phyloP scores from a whole-genome alignment of 2,797 vertebrate species.

The Falco novaeseelandiae region DNA sequence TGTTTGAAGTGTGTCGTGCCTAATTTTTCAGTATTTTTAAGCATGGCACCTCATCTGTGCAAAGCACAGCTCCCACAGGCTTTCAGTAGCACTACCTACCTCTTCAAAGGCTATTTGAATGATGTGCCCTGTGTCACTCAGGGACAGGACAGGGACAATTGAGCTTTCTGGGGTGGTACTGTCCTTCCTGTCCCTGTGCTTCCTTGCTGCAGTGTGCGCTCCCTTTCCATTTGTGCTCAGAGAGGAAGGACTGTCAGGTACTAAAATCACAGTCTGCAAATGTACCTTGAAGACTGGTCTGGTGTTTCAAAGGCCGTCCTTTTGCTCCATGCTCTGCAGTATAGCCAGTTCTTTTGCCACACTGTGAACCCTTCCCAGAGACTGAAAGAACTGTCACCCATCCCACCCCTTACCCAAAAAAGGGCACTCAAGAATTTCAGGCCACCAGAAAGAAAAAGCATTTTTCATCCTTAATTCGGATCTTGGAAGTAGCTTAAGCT shows the following conservation, averaged over 20 bases:
- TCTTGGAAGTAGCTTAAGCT: neutral
- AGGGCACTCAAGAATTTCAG: neutral
- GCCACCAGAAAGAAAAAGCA: rapidly evolving
- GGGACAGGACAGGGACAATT: neutral
- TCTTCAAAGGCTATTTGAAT: neutral
- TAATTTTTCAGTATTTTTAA: neutral
- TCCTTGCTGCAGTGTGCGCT: neutral
- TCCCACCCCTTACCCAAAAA: neutral
- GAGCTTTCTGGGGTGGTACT: neutral
- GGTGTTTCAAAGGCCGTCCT: neutral
- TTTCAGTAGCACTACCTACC: neutral
- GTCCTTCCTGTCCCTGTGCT: neutral
- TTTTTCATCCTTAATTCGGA: neutral
- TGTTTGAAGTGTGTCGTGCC: neutral
- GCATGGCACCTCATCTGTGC: neutral
- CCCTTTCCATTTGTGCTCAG: neutral
- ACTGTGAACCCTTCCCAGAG: neutral
- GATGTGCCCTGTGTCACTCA: rapidly evolving
- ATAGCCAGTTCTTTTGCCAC: neutral
- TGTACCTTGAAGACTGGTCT: neutral
- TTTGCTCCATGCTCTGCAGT: neutral
- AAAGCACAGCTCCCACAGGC: neutral
- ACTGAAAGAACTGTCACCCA: neutral
- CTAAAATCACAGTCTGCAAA: neutral
- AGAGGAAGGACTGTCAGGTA: neutral